Evolutionary conservation across 2,113 vertebrate species (phyloP).

Genomic region (Ariopsis seemanni): DNA sequence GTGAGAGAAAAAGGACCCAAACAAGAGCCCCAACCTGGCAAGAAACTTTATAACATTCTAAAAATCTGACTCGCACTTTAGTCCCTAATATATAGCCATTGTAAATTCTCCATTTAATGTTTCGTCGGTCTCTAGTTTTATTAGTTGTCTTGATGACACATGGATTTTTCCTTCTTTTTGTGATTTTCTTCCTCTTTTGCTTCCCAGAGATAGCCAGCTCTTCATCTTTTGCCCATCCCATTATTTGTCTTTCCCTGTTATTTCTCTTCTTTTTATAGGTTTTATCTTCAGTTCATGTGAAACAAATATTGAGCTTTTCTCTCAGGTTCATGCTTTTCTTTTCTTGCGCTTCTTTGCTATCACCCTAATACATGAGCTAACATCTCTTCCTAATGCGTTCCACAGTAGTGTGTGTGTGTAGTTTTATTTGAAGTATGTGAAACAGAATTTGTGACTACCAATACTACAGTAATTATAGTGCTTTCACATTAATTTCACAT

Average conservation of each 20-base stretch:
- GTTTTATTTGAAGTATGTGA: conserved; percentile 13
- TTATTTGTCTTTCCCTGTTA: conserved; percentile 23
- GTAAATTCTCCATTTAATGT: conserved; percentile 71
- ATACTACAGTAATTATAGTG: not conserved
- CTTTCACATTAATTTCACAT: not conserved
- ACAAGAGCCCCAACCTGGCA: conserved; percentile 62
- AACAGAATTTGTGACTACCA: not conserved
- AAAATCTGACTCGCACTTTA: conserved; percentile 63
- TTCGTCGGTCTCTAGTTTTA: conserved; percentile 47
- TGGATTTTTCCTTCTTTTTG: conserved; percentile 36
- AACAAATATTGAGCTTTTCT: conserved; percentile 39
- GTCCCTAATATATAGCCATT: conserved; percentile 64
- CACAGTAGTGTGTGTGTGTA: not conserved
- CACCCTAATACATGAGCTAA: not conserved
- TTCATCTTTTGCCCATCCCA: conserved; percentile 43
- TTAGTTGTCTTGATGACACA: conserved; percentile 54
- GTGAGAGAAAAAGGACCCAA: conserved; percentile 46
- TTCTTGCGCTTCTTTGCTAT: conserved; percentile 32
- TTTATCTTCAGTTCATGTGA: conserved; percentile 23
- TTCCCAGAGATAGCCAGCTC: conserved; percentile 34
- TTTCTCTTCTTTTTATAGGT: not conserved
- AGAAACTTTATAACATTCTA: conserved; percentile 73
- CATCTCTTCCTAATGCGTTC: not conserved
- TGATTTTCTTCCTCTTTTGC: conserved; percentile 24
- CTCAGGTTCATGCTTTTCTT: conserved; percentile 37